Percentiles rank a stretch among this genome's conserved stretches.
These are phyloP conservation scores for Tursiops truncatus DNA, from an alignment of 2,113 vertebrate genomes.

Conservation along the genomic window DNA sequence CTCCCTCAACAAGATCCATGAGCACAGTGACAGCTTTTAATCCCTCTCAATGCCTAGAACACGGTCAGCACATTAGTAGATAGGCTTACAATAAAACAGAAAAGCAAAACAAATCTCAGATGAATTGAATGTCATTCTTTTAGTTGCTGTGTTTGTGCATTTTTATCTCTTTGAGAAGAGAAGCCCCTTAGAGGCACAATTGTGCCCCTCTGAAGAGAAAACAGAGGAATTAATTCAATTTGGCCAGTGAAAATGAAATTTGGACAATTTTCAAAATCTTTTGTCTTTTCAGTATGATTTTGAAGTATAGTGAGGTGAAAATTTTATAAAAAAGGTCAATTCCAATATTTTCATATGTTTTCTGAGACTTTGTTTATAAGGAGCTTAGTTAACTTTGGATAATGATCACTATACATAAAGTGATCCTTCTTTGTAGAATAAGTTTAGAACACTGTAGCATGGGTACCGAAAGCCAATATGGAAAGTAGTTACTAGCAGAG, in stretches of 20 bases:
- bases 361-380: not conserved
- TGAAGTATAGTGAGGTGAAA: not conserved
- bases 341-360: not conserved
- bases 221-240: not conserved
- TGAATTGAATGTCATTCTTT: not conserved
- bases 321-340: not conserved
- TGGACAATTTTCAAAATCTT: conserved; percentile 19
- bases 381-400: not conserved
- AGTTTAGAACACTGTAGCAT: not conserved
- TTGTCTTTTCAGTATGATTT: conserved; percentile 26
- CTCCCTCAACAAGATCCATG: not conserved
- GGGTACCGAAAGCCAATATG: not conserved
- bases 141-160: not conserved
- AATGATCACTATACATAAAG: not conserved
- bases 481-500: not conserved
- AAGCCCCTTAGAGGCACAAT: not conserved
- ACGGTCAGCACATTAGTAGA: not conserved
- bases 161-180: not conserved
- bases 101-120: not conserved
- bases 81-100: not conserved
- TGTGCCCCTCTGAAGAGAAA: not conserved
- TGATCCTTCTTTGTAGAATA: not conserved
- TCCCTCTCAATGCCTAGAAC: not conserved
- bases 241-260: not conserved
- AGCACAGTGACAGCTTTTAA: not conserved